Evolutionary conservation across 2,797 vertebrate genomes (phyloP).

Genomic region (Neosilurus hyrtlii): DNA sequence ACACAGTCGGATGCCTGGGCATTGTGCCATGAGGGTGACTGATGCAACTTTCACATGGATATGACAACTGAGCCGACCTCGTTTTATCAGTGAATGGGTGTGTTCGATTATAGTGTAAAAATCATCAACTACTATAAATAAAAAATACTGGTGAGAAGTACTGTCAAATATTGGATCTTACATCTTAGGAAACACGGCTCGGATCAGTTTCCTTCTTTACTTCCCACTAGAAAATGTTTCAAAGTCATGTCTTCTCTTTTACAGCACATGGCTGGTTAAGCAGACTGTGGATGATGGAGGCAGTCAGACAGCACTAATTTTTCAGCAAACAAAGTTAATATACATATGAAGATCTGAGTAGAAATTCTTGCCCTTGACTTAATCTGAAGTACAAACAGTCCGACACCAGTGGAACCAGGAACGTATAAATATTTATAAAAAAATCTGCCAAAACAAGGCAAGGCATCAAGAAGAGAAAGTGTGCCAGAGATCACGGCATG

Average conservation of each 20-base stretch:
- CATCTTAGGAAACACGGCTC: background rate
- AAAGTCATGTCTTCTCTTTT: background rate
- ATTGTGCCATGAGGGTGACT: background rate
- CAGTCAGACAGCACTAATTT: background rate
- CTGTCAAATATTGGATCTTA: background rate
- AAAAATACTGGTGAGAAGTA: background rate
- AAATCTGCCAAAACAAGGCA: background rate
- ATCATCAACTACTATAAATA: background rate
- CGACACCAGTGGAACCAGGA: background rate
- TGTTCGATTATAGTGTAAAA: background rate
- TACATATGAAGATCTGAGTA: background rate
- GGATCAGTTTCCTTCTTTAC: background rate
- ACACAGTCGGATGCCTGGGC: background rate
- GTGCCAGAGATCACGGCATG: background rate
- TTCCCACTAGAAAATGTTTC: background rate
- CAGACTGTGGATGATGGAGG: background rate
- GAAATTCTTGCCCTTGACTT: background rate
- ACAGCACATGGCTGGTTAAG: background rate
- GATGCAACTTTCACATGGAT: slow-evolving; percentile 7
- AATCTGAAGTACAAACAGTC: background rate
- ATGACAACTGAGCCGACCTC: background rate
- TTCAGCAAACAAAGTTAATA: background rate
- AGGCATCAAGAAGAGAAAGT: no score
- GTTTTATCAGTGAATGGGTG: background rate
- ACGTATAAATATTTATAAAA: background rate